Base-by-base conservation (phyloP, 2,113 vertebrate genomes). In the Picathartes gymnocephalus region DNA sequence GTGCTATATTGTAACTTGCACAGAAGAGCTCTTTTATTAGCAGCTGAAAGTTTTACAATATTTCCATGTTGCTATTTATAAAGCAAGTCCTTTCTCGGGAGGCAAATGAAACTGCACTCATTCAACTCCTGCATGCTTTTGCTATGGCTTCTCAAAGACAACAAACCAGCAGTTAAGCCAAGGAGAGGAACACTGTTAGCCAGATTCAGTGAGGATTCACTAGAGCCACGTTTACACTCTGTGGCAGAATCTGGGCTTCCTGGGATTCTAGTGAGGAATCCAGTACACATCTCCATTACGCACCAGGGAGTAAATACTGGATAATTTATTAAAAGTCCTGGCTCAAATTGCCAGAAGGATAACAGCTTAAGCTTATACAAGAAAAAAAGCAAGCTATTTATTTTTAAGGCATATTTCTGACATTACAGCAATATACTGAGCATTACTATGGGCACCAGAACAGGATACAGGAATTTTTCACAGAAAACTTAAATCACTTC, bases 241-340 rank as follows among this genome's bases (percentile, higher is more conserved):
- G 15, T 19, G 15, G n/a, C 39, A 61, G 47, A 25, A 54, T 45
- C 39, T 19, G 11, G 18, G 71, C 33, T 69, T 73, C 58, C 79
- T 48, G 28, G n/a, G n/a, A n/a, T n/a, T 15, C 18, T 19, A 40
- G n/a, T 77, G 79, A 88, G 85, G 33, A 86, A 42, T 30, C 50
- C 22, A 76, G 56, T 7, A 23, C 10, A 1, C 0, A 21, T 61
- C 81, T 68, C 48, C 76, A 70, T 40, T 57, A 68, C 0, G 0
- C 45, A 74, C 37, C 57, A 61, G n/a, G 44, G 65, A 88, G 39
- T 15, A 79, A 91, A 69, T 28, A 61, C 53, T 15, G 1, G 48
- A 47, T 35, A 31, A 66, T 64, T 90, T 90, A 79, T n/a, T 69
- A 1, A 83, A 83, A 86, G 60, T 23, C 54, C 11, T 69, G 47